Conservation (phyloP, 2,113 vertebrate genomes). For the Paracyprichromis sp. region DNA sequence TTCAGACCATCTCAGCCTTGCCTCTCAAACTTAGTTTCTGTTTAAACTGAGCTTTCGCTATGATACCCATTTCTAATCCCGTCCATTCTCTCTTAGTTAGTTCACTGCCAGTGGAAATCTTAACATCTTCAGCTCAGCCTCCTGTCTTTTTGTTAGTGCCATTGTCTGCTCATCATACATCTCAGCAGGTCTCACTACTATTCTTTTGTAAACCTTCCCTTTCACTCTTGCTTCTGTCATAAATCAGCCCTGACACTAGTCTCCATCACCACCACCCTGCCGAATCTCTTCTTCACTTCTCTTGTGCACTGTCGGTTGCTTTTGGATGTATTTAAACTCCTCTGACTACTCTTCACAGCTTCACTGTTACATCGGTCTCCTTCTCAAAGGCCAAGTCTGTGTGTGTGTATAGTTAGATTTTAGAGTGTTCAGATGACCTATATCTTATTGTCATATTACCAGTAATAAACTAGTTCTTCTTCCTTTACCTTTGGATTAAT, state of each 20-base stretch:
- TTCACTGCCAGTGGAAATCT: background rate
- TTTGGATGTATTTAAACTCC: background rate
- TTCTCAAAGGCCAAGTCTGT: background rate
- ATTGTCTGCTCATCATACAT: background rate
- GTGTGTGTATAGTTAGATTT: background rate
- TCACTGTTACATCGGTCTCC: background rate
- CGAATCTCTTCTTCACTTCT: background rate
- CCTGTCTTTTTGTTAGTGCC: background rate
- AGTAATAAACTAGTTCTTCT: background rate
- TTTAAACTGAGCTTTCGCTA: background rate
- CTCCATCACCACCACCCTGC: background rate
- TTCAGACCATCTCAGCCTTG: background rate
- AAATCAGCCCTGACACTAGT: background rate
- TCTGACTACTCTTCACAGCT: background rate
- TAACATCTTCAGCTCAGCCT: background rate
- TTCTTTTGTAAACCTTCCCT: background rate
- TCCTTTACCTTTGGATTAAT: background rate
- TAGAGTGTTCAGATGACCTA: background rate
- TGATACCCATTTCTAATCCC: background rate
- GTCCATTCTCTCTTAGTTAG: background rate
- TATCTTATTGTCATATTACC: background rate
- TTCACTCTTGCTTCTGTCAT: background rate
- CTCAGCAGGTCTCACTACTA: background rate
- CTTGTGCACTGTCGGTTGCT: background rate
- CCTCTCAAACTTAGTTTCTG: background rate